Percentiles rank a stretch among this genome's conserved stretches.
phyloP scores from a whole-genome alignment of 2,888 invertebrate genomes.

The Dyspetes luteomarginatus region DNA sequence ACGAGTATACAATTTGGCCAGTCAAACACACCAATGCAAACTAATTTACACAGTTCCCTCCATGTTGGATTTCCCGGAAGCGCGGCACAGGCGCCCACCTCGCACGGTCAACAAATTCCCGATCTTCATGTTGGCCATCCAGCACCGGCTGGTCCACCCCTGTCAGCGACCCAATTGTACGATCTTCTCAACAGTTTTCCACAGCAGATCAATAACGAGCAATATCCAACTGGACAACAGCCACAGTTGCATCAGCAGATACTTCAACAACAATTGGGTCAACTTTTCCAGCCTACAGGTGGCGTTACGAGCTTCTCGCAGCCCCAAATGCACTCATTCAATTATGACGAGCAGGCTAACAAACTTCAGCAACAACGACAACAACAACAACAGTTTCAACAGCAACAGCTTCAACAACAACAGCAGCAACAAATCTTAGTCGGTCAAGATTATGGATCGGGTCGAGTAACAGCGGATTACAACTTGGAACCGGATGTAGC shows the following conservation, averaged over 20 bases:
- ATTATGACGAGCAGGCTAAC: conserved; percentile 80
- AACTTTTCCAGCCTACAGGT: conserved; percentile 74
- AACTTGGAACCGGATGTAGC: conserved; percentile 72
- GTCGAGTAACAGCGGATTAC: conserved; percentile 78
- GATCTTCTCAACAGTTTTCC: conserved; percentile 78
- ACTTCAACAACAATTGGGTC: conserved; percentile 79
- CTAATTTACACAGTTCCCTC: conserved; percentile 79
- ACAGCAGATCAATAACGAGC: conserved; percentile 74
- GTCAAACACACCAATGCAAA: conserved; percentile 75
- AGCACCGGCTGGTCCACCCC: conserved; percentile 73
- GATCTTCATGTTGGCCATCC: conserved; percentile 79
- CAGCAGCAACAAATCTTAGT: conserved; percentile 76
- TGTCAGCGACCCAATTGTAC: conserved; percentile 78
- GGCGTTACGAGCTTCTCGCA: conserved; percentile 76
- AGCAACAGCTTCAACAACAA: conserved; percentile 70
- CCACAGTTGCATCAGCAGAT: conserved; percentile 78
- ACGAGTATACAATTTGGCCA: conserved; percentile 73
- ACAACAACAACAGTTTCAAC: conserved; percentile 70
- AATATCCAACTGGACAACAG: conserved; percentile 75
- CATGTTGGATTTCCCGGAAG: conserved; percentile 76
- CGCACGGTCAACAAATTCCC: conserved; percentile 72
- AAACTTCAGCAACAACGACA: conserved; percentile 76
- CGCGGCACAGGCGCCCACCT: conserved; percentile 68
- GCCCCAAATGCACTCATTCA: conserved; percentile 80
- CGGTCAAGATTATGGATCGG: conserved; percentile 76